Evolutionary conservation across 1,140 invertebrate species (phyloP).

Genomic region (Zaprionus lachaisei): DNA sequence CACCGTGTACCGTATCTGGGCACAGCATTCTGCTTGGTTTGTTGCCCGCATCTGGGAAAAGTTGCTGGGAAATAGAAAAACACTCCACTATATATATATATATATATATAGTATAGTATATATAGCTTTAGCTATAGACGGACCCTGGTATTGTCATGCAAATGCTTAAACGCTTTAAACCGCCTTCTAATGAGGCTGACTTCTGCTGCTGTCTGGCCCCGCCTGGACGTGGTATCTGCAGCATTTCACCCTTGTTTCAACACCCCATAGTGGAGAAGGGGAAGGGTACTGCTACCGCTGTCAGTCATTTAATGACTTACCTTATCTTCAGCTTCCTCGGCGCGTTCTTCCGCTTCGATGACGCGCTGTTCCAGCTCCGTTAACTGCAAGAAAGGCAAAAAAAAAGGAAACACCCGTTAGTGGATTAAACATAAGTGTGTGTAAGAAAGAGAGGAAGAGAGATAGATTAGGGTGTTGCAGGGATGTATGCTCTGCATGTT

Average conservation of each 20-base stretch:
- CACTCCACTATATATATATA: background rate
- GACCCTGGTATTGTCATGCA: slow-evolving; percentile 47
- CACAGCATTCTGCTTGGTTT: slow-evolving; percentile 17
- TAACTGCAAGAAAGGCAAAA: slow-evolving; percentile 90
- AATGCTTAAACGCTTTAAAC: slow-evolving; percentile 61
- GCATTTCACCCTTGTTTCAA: slow-evolving; percentile 51
- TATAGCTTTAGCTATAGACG: background rate
- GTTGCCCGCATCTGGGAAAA: slow-evolving; percentile 46
- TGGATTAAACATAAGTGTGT: background rate
- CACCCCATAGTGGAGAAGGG: background rate
- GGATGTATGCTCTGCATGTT: background rate
- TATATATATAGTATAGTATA: background rate
- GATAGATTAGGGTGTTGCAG: background rate
- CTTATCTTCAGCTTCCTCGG: slow-evolving; percentile 96
- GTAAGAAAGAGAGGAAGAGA: background rate
- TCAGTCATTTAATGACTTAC: slow-evolving; percentile 86
- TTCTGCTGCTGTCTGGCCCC: slow-evolving; percentile 8
- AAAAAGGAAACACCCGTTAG: background rate
- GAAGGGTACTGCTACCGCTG: background rate
- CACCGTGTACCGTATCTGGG: slow-evolving; percentile 30
- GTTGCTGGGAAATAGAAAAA: background rate
- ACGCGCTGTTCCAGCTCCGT: slow-evolving; percentile 95
- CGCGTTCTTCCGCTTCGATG: slow-evolving; percentile 94
- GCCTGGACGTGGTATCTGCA: slow-evolving; percentile 22
- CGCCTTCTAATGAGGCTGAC: slow-evolving; percentile 52